Conservation (phyloP, 1,140 invertebrate species). For the Drosophila sturtevanti region DNA sequence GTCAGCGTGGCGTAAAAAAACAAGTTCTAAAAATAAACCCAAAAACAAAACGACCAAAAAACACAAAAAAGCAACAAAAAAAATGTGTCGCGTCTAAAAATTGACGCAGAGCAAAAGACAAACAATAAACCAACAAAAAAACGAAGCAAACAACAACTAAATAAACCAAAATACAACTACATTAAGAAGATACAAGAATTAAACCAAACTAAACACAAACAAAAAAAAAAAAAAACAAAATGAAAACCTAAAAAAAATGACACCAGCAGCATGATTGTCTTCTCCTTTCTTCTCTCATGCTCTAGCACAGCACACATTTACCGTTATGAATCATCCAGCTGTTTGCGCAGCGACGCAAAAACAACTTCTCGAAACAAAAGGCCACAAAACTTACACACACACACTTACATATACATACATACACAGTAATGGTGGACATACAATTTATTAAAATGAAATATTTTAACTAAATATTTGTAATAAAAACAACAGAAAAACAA, state of each 20-base stretch:
- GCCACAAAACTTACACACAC: constrained; percentile 25
- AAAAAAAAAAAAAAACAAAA: constrained; percentile 23
- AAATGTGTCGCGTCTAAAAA: constrained; percentile 61
- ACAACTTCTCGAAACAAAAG: constrained; percentile 57
- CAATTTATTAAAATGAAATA: constrained; percentile 50
- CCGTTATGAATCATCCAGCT: constrained; percentile 73
- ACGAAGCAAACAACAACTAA: constrained; percentile 54
- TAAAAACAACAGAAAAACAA: constrained; percentile 45
- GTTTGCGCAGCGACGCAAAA: constrained; percentile 64
- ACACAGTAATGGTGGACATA: background rate
- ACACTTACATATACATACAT: background rate
- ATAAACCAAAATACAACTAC: constrained; percentile 37
- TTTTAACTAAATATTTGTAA: constrained; percentile 54
- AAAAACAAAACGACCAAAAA: constrained; percentile 1
- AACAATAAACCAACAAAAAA: constrained; percentile 42
- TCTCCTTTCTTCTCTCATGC: constrained; percentile 25
- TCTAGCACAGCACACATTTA: constrained; percentile 37
- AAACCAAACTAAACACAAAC: constrained; percentile 36
- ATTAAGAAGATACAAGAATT: constrained; percentile 27
- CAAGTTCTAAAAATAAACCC: constrained; percentile 58
- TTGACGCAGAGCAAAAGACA: constrained; percentile 46
- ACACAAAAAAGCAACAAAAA: background rate
- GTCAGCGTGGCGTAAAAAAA: constrained; percentile 45
- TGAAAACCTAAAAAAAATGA: background rate
- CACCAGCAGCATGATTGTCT: background rate